Percentiles rank a stretch among this genome's conserved stretches.
These are phyloP conservation scores for Zhengitettix transpicula DNA, from an alignment of 2,888 invertebrate genomes.

Conservation along the genomic window DNA sequence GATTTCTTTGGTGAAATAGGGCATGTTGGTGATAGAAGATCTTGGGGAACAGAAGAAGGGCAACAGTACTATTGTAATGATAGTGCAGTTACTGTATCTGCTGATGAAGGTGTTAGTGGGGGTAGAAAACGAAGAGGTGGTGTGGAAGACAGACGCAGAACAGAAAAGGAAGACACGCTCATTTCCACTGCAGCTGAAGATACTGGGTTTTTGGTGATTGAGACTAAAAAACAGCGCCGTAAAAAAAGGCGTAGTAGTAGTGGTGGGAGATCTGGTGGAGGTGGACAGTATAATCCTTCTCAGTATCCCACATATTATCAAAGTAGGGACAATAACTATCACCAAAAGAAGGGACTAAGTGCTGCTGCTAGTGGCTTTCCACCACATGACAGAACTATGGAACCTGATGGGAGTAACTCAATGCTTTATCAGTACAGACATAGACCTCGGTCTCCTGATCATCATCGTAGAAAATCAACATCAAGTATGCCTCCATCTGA, in stretches of 20 bases:
- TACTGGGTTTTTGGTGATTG: conserved; percentile 59
- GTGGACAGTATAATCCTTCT: not conserved
- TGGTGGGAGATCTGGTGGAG: conserved; percentile 18
- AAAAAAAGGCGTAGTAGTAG: conserved; percentile 44
- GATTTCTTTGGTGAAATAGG: conserved; percentile 20
- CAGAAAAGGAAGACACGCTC: not conserved
- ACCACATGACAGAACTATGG: conserved; percentile 9
- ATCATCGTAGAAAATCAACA: conserved; percentile 47
- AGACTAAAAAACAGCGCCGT: conserved; percentile 60
- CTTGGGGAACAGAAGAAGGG: conserved; percentile 49
- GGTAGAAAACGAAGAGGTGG: conserved; percentile 2
- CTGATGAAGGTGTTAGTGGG: conserved; percentile 18
- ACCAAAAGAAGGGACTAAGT: conserved; percentile 7
- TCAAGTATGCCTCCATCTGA: conserved; percentile 67
- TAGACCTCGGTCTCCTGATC: conserved; percentile 19
- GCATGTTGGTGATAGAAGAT: conserved; percentile 33
- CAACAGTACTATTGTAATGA: conserved; percentile 31
- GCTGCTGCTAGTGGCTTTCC: conserved; percentile 15
- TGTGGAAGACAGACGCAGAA: not conserved
- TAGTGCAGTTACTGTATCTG: conserved; percentile 16
- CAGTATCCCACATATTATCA: conserved; percentile 1
- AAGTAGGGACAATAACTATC: not conserved
- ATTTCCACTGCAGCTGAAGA: conserved; percentile 13
- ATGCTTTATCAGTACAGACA: conserved; percentile 9
- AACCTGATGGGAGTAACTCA: conserved; percentile 3